Percentiles rank a stretch among this genome's conserved stretches.
Conservation (phyloP, 2,888 invertebrate species). For the Drosophila algonquin region DNA sequence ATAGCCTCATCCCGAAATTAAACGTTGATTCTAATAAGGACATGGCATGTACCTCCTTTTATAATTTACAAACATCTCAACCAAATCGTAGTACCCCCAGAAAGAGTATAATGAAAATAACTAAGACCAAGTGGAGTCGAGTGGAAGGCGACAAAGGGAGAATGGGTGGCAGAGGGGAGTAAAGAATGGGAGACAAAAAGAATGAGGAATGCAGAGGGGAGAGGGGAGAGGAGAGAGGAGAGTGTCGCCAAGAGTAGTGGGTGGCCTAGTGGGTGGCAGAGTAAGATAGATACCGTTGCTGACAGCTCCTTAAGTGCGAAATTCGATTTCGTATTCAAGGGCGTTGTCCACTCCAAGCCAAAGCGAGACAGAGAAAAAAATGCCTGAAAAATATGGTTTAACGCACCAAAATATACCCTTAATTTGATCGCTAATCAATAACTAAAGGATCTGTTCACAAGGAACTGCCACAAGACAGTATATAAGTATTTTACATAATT, state of each 20-base stretch:
- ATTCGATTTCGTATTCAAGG: slow-evolving; percentile 52
- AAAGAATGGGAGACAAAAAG: neutral
- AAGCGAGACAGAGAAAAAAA: neutral
- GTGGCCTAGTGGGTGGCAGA: neutral
- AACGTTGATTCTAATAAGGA: too few relatives aligned
- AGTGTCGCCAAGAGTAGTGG: neutral
- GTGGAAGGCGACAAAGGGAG: neutral
- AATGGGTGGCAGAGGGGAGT: neutral
- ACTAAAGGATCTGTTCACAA: neutral
- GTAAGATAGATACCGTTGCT: slow-evolving; percentile 32
- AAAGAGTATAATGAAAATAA: neutral
- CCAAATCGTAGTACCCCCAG: neutral
- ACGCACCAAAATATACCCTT: neutral
- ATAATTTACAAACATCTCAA: neutral
- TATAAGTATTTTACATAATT: too few relatives aligned
- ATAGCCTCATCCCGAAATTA: too few relatives aligned
- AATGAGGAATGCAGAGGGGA: neutral
- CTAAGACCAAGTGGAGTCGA: neutral
- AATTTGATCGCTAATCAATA: neutral
- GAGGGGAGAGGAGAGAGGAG: neutral
- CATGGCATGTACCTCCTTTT: too few relatives aligned
- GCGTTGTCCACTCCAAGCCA: slow-evolving; percentile 24
- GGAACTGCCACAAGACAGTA: too few relatives aligned
- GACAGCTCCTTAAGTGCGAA: slow-evolving; percentile 33
- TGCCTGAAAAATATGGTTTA: neutral